Evolutionary conservation across 2,113 vertebrate genomes (phyloP).

Genomic region (Phalacrocorax brasilianus): DNA sequence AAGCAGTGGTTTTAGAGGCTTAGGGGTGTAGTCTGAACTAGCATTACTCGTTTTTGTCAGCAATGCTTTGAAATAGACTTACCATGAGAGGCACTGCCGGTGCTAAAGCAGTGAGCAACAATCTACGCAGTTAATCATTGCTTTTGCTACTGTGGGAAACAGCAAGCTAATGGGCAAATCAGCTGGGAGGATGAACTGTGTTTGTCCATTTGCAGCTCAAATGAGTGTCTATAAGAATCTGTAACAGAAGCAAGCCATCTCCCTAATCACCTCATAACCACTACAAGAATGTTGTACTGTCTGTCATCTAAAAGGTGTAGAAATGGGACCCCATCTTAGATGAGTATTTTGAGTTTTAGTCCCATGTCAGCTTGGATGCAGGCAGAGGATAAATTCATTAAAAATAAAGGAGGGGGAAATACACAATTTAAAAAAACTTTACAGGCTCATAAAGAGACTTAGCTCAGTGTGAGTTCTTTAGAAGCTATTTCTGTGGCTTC

Average conservation of each 20-base stretch:
- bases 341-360: background rate
- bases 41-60: background rate
- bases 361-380: background rate
- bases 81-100: background rate
- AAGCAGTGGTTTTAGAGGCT: background rate
- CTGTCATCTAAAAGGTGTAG: background rate
- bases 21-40: background rate
- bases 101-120: background rate
- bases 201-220: background rate
- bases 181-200: background rate
- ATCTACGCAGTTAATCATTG: background rate
- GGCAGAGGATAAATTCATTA: conserved; percentile 9
- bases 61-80: background rate
- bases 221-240: background rate
- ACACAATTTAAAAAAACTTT: conserved; percentile 25
- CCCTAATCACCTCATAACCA: background rate
- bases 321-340: background rate
- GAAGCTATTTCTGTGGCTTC: conserved; percentile 1
- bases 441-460: background rate
- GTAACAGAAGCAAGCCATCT: background rate
- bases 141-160: background rate
- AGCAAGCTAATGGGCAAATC: background rate
- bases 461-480: background rate
- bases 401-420: background rate
- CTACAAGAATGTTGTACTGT: background rate